These are phyloP conservation scores for Opisthograptis luteolata DNA, from an alignment of 2,888 invertebrate genomes.

Conservation along the genomic window DNA sequence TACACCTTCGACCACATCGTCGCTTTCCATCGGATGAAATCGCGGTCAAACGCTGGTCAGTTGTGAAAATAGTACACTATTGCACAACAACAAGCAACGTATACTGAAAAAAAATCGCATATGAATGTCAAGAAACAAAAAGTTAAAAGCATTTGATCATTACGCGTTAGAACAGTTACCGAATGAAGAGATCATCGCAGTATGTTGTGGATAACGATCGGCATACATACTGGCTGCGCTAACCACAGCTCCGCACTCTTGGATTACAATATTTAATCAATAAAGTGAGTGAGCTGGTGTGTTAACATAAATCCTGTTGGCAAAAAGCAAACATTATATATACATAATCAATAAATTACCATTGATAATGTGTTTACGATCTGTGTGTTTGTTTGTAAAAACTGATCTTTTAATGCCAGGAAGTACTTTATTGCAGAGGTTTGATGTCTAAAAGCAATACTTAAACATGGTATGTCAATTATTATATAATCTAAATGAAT, in stretches of 20 bases:
- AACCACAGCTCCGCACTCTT: slow-evolving; percentile 5
- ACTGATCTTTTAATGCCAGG: slow-evolving; percentile 8
- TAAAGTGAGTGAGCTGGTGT: slow-evolving; percentile 45
- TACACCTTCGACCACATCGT: too few species aligned
- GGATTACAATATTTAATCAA: slow-evolving; percentile 53
- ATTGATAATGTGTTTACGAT: slow-evolving; percentile 24
- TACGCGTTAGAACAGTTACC: neutral
- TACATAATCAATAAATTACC: slow-evolving; percentile 43
- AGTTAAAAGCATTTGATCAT: neutral
- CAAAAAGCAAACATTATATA: slow-evolving; percentile 45
- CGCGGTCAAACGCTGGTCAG: too few species aligned
- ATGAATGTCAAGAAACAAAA: neutral
- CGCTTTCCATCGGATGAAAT: too few species aligned
- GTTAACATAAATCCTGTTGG: slow-evolving; percentile 42
- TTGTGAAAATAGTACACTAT: neutral
- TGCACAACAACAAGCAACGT: neutral
- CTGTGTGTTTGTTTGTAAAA: slow-evolving; percentile 11
- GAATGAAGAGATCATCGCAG: neutral
- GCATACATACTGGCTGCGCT: slow-evolving; percentile 23
- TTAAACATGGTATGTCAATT: too few species aligned
- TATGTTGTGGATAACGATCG: too few species aligned
- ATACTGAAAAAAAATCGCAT: neutral
- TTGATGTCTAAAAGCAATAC: slow-evolving; percentile 4
- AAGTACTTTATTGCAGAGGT: slow-evolving; percentile 6
- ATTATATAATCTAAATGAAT: slow-evolving; percentile 3